phyloP scores from a whole-genome alignment of 2,797 vertebrate species.

The Sebastolobus alascanus region DNA sequence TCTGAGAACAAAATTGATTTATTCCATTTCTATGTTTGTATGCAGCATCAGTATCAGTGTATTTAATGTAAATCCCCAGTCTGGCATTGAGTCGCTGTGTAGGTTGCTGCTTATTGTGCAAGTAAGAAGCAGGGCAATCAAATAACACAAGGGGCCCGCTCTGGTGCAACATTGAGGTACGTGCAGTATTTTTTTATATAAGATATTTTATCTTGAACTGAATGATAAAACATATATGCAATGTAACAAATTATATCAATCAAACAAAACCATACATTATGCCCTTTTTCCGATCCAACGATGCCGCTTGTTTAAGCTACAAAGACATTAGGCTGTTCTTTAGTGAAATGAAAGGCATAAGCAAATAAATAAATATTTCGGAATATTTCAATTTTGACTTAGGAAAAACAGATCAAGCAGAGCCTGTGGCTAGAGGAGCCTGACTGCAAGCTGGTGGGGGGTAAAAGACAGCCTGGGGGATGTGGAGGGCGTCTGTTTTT shows the following conservation, averaged over 20 bases:
- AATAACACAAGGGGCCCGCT: slow-evolving; percentile 56
- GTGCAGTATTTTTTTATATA: slow-evolving; percentile 48
- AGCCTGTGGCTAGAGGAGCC: slow-evolving; percentile 92
- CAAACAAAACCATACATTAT: slow-evolving; percentile 45
- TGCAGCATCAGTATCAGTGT: slow-evolving; percentile 81
- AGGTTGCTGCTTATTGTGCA: slow-evolving; percentile 71
- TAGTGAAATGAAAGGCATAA: slow-evolving; percentile 65
- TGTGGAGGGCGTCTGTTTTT: slow-evolving; percentile 92
- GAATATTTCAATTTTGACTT: slow-evolving; percentile 82
- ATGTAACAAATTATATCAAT: slow-evolving; percentile 39
- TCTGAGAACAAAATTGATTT: slow-evolving; percentile 85
- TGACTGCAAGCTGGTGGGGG: slow-evolving; percentile 91
- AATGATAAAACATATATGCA: slow-evolving; percentile 44
- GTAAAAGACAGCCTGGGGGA: slow-evolving; percentile 91
- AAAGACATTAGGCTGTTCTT: slow-evolving; percentile 64
- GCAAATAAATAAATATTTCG: slow-evolving; percentile 85
- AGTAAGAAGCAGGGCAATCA: slow-evolving; percentile 57
- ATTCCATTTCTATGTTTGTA: slow-evolving; percentile 85
- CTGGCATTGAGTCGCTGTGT: slow-evolving; percentile 60
- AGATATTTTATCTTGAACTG: slow-evolving; percentile 19
- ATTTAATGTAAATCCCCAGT: slow-evolving; percentile 84
- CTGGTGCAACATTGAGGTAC: slow-evolving; percentile 53
- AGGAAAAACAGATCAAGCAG: slow-evolving; percentile 88
- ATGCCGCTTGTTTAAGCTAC: slow-evolving; percentile 61
- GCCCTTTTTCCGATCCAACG: slow-evolving; percentile 42